Conservation (phyloP, 2,797 vertebrate species). For the Lepilemur ruficaudatus region DNA sequence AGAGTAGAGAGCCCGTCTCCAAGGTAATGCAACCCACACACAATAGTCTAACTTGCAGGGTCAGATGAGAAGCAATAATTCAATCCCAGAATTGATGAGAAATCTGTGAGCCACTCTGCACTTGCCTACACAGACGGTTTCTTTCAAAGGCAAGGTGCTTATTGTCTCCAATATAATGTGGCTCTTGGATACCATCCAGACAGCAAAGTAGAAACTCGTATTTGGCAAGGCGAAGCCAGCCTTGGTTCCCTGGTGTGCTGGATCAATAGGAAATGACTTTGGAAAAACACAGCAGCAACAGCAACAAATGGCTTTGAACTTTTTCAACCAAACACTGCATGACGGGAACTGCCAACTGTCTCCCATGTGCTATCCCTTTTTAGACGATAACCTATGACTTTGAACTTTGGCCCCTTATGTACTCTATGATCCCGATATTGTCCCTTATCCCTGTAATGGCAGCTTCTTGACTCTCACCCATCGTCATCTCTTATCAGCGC, state of each 20-base stretch:
- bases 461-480: not conserved
- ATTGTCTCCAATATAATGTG: constrained; percentile 28
- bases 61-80: not conserved
- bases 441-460: not conserved
- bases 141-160: constrained; percentile 49
- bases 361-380: not conserved
- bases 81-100: not conserved
- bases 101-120: not conserved
- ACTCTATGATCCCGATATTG: not conserved
- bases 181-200: constrained; percentile 50
- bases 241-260: constrained; percentile 26
- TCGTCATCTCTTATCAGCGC: not conserved
- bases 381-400: not conserved
- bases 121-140: not conserved
- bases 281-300: constrained; percentile 51
- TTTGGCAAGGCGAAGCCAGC: not conserved
- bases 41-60: not conserved
- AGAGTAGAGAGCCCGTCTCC: not conserved
- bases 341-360: not conserved
- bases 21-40: not conserved
- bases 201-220: constrained; percentile 36
- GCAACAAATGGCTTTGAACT: constrained; percentile 52
- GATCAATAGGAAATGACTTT: constrained; percentile 60
- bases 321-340: not conserved
- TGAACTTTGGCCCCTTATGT: not conserved